Evolutionary conservation across 2,888 invertebrate species (phyloP).

Genomic region (Dasypogon diadema): DNA sequence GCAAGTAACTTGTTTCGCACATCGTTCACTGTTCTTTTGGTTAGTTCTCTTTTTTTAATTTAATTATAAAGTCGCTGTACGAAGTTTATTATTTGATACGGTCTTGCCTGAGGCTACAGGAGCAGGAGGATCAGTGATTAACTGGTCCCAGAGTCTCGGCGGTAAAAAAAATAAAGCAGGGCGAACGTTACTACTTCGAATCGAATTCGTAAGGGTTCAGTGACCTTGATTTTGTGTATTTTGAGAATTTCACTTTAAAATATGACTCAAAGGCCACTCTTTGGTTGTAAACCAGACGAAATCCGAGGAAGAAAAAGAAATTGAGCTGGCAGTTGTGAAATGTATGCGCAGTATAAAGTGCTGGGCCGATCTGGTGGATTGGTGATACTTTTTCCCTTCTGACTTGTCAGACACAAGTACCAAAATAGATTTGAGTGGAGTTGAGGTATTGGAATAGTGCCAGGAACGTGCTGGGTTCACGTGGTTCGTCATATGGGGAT

Average conservation of each 20-base stretch:
- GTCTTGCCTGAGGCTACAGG: not conserved
- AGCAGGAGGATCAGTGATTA: not conserved
- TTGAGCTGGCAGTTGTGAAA: not conserved
- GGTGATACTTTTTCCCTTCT: not conserved
- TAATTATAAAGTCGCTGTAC: too few species aligned
- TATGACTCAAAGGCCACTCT: not conserved
- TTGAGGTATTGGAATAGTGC: too few species aligned
- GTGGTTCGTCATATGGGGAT: too few species aligned
- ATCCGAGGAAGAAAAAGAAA: not conserved
- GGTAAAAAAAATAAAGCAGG: not conserved
- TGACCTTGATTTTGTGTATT: not conserved
- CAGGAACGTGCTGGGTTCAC: too few species aligned
- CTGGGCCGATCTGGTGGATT: too few species aligned
- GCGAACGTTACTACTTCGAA: slow-evolving; percentile 9
- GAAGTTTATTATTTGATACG: not conserved
- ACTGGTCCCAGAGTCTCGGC: not conserved
- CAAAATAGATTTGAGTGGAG: too few species aligned
- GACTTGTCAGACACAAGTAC: too few species aligned
- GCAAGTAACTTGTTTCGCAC: too few species aligned
- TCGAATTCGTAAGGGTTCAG: slow-evolving; percentile 8
- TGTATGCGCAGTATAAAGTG: not conserved
- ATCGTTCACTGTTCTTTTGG: too few species aligned
- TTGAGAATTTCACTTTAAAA: not conserved
- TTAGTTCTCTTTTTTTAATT: too few species aligned
- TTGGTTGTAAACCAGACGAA: not conserved